These are phyloP conservation scores for Galerucella nymphaeae DNA, from an alignment of 2,888 invertebrate genomes.

Conservation along the genomic window DNA sequence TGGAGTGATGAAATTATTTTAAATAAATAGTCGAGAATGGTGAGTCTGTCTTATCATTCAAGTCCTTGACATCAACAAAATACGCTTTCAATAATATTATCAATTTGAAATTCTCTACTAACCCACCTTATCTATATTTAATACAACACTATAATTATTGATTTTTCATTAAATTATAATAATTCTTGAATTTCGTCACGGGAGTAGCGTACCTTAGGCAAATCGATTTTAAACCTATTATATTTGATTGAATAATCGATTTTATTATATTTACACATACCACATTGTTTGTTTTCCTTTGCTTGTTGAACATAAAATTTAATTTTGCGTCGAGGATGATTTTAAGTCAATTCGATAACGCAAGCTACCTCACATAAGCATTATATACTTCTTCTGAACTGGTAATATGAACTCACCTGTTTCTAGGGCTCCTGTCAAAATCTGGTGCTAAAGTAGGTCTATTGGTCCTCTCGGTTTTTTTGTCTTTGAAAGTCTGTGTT, in stretches of 20 bases:
- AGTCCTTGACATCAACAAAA: neutral
- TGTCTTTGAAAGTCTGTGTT: constrained; percentile 62
- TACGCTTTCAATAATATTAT: neutral
- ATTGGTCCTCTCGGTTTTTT: constrained; percentile 65
- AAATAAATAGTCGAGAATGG: neutral
- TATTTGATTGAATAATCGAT: constrained; percentile 17
- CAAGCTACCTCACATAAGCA: neutral
- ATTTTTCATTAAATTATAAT: neutral
- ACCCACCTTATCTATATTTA: neutral
- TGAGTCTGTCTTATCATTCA: too few relatives aligned
- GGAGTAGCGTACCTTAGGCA: neutral
- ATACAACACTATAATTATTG: neutral
- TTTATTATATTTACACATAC: neutral
- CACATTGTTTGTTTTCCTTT: neutral
- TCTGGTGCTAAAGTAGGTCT: constrained; percentile 70
- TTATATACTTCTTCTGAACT: neutral
- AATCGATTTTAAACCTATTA: constrained; percentile 15
- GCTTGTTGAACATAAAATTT: neutral
- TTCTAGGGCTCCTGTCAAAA: constrained; percentile 66
- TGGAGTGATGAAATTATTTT: neutral
- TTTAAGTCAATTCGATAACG: neutral
- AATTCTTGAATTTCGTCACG: neutral
- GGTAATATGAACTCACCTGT: constrained; percentile 29
- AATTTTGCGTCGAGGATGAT: neutral
- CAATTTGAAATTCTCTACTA: neutral